Evolutionary conservation across 1,140 invertebrate genomes (phyloP).

Genomic region (Drosophila nasuta): DNA sequence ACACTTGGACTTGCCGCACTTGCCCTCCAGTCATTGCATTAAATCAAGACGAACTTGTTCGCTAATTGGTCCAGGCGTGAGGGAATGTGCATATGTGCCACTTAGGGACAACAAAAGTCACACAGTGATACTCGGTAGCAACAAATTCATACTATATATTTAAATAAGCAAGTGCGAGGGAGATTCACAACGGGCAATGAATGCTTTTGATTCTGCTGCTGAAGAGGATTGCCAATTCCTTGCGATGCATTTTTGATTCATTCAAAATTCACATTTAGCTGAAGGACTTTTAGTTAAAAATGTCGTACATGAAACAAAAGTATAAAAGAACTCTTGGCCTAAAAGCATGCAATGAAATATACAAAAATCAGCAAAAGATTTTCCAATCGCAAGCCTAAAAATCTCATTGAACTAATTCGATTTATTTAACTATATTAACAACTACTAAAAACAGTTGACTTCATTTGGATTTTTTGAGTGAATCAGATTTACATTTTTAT

Average conservation of each 20-base stretch:
- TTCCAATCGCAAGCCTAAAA: too few species aligned
- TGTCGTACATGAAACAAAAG: too few species aligned
- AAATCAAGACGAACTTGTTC: conserved; percentile 64
- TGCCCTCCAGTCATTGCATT: conserved; percentile 57
- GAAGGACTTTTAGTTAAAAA: too few species aligned
- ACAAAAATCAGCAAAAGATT: not conserved
- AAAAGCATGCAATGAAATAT: conserved; percentile 48
- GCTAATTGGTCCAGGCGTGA: conserved; percentile 57
- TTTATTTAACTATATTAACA: too few species aligned
- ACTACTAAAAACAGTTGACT: too few species aligned
- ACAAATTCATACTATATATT: not conserved
- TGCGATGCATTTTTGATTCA: too few species aligned
- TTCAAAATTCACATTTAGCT: not conserved
- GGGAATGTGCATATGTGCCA: conserved; percentile 48
- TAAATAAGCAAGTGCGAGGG: not conserved
- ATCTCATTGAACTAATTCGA: too few species aligned
- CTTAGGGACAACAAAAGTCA: conserved; percentile 37
- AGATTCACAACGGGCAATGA: not conserved
- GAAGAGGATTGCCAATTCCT: too few species aligned
- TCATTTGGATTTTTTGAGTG: too few species aligned
- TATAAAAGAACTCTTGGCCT: conserved; percentile 11
- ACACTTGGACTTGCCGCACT: conserved; percentile 41
- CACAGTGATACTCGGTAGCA: not conserved
- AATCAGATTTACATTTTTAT: too few species aligned
- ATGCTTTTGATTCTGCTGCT: not conserved